Conservation (phyloP, 2,888 invertebrate species). For the Tyria jacobaeae region DNA sequence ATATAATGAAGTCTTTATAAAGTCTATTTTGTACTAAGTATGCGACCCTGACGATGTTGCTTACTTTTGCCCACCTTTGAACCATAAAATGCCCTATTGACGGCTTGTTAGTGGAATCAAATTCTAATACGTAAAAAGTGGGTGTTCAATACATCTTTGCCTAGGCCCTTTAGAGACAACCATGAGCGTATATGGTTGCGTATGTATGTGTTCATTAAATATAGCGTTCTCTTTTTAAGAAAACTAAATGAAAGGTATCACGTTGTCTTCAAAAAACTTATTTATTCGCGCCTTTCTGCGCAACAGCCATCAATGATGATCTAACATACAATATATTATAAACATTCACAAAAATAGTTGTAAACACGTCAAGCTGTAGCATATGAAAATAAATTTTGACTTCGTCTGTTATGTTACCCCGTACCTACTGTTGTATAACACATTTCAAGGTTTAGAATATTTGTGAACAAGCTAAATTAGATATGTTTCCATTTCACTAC, state of each 20-base stretch:
- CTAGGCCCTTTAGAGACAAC: too few species aligned
- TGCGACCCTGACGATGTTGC: too few species aligned
- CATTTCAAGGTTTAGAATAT: background rate
- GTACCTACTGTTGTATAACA: background rate
- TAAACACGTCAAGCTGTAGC: constrained; percentile 45
- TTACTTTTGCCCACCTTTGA: too few species aligned
- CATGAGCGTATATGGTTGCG: too few species aligned
- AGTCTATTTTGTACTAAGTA: too few species aligned
- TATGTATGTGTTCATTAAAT: too few species aligned
- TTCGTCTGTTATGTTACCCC: constrained; percentile 4
- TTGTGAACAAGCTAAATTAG: constrained; percentile 23
- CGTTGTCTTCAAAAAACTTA: constrained; percentile 57
- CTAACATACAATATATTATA: constrained; percentile 43
- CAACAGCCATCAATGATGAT: constrained; percentile 57
- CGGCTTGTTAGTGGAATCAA: too few species aligned
- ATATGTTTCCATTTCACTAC: constrained; percentile 37
- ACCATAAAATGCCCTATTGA: too few species aligned
- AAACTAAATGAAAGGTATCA: constrained; percentile 42
- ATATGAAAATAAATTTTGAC: constrained; percentile 38
- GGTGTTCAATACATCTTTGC: too few species aligned
- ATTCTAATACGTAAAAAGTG: too few species aligned
- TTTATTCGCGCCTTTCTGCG: constrained; percentile 58
- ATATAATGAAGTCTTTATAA: too few species aligned
- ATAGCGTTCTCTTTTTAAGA: background rate
- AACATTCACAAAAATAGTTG: constrained; percentile 52